Conservation (phyloP, 2,888 invertebrate species). For the Synergus itoensis region DNA sequence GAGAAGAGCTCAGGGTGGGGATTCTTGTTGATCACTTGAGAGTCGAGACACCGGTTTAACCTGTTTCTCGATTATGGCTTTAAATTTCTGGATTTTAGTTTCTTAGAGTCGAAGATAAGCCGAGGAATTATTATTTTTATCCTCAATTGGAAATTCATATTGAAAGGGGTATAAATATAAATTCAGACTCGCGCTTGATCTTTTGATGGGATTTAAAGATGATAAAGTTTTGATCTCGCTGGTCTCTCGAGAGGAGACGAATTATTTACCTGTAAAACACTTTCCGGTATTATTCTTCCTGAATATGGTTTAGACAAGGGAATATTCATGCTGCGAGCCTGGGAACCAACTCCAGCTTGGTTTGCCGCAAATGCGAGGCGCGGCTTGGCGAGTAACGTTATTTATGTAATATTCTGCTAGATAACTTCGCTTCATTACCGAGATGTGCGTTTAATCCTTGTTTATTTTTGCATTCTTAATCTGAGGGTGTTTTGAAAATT, state of each 20-base stretch:
- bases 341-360: conserved; percentile 18
- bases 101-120: conserved; percentile 1
- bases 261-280: conserved; percentile 3
- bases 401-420: conserved; percentile 8
- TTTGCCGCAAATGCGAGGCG: conserved; percentile 15
- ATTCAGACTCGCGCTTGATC: background rate
- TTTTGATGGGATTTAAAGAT: background rate
- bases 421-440: background rate
- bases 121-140: background rate
- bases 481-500: too few species aligned
- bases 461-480: too few species aligned
- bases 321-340: conserved; percentile 8
- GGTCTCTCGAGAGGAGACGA: background rate
- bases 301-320: conserved; percentile 4
- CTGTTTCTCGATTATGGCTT: conserved; percentile 15
- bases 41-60: conserved; percentile 28
- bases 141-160: background rate
- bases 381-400: conserved; percentile 27
- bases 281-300: conserved; percentile 13
- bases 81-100: background rate
- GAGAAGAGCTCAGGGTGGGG: background rate
- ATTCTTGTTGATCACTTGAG: conserved; percentile 27
- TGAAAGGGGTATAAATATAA: background rate
- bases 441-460: too few species aligned
- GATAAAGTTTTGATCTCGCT: background rate